phyloP scores from a whole-genome alignment of 2,888 invertebrate genomes.

The Quadriops clusia region DNA sequence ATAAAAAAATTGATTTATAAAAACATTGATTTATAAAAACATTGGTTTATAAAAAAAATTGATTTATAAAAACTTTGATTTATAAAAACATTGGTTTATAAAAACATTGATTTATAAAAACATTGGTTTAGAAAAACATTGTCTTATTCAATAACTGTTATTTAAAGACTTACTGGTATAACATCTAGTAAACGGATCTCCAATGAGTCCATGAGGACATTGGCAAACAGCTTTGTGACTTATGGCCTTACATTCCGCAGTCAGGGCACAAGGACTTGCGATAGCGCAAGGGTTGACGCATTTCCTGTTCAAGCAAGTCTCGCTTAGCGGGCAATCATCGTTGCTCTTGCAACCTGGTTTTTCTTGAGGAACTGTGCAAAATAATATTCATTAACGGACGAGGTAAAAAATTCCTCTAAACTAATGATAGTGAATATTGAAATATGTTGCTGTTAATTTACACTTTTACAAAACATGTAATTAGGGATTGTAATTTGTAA shows the following conservation, averaged over 20 bases:
- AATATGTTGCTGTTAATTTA: constrained; percentile 22
- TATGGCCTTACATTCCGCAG: constrained; percentile 64
- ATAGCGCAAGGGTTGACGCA: constrained; percentile 67
- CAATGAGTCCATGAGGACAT: constrained; percentile 61
- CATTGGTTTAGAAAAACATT: no score
- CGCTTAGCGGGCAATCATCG: constrained; percentile 58
- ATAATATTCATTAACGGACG: background rate
- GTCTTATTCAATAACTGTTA: no score
- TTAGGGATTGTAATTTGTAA: no score
- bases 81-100: no score
- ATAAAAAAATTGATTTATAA: no score
- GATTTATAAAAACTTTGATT: no score
- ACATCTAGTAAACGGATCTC: constrained; percentile 74
- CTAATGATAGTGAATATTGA: no score
- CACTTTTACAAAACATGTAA: no score
- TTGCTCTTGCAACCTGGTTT: constrained; percentile 57
- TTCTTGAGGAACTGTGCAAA: constrained; percentile 32
- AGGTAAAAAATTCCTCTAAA: no score
- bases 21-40: no score
- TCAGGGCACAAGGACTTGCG: constrained; percentile 60
- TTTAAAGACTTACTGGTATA: constrained; percentile 42
- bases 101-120: no score
- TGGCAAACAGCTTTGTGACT: constrained; percentile 68
- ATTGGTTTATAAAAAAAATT: no score
- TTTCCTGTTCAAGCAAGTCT: constrained; percentile 57